phyloP scores from a whole-genome alignment of 1,140 invertebrate species.

The Eciton burchellii region DNA sequence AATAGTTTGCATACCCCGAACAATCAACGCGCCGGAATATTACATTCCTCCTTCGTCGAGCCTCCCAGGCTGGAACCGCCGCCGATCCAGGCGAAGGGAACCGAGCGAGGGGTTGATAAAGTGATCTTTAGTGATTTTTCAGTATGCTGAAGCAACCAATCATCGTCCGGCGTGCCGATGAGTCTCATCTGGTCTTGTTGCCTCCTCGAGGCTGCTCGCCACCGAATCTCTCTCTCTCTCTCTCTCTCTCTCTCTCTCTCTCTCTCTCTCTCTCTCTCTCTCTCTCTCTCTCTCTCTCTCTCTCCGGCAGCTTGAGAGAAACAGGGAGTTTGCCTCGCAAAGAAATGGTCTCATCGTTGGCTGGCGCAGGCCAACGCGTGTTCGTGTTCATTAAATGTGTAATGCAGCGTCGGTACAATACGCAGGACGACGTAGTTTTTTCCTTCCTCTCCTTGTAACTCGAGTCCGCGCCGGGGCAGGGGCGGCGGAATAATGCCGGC shows the following conservation, averaged over 20 bases:
- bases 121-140: neutral
- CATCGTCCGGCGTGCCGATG: neutral
- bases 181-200: too few species aligned
- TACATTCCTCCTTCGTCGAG: slow-evolving; percentile 61
- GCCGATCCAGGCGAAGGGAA: neutral
- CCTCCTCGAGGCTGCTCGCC: too few species aligned
- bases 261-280: too few species aligned
- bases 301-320: too few species aligned
- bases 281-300: too few species aligned
- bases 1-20: slow-evolving; percentile 77
- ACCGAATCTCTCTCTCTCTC: slow-evolving; percentile 14
- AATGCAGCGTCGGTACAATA: slow-evolving; percentile 37
- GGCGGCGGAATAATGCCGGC: slow-evolving; percentile 18
- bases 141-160: neutral
- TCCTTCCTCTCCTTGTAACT: slow-evolving; percentile 27
- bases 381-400: slow-evolving; percentile 43
- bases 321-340: too few species aligned
- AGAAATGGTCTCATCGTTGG: neutral
- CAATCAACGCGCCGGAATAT: slow-evolving; percentile 66
- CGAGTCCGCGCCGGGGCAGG: neutral
- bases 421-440: slow-evolving; percentile 33
- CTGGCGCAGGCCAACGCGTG: slow-evolving; percentile 4
- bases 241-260: too few species aligned
- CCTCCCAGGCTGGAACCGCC: slow-evolving; percentile 13
- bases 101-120: neutral